phyloP scores from a whole-genome alignment of 2,797 vertebrate species.

The Distichodus sexfasciatus region DNA sequence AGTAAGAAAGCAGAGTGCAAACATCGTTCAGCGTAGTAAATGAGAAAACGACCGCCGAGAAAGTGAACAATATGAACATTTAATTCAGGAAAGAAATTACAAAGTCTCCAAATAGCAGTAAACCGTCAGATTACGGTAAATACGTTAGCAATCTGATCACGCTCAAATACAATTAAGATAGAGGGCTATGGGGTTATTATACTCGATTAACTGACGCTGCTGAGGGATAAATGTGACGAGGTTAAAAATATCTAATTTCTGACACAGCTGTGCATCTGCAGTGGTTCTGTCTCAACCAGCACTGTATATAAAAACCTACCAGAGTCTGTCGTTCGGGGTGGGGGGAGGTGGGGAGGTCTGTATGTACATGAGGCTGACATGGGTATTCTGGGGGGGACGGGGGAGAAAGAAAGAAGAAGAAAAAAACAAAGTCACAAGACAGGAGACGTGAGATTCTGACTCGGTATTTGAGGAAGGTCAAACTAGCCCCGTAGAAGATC shows the following conservation, averaged over 20 bases:
- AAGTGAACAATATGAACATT: constrained; percentile 79
- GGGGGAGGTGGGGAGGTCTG: too few relatives aligned
- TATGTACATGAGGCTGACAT: constrained; percentile 47
- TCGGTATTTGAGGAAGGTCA: constrained; percentile 46
- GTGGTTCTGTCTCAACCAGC: constrained; percentile 72
- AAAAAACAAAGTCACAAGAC: constrained; percentile 12
- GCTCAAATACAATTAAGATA: constrained; percentile 71
- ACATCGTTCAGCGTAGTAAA: too few relatives aligned
- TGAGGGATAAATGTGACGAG: constrained; percentile 63
- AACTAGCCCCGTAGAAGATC: constrained; percentile 17
- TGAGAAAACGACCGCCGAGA: constrained; percentile 43
- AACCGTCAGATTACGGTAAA: constrained; percentile 80
- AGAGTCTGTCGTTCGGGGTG: constrained; percentile 65
- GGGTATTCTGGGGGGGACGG: too few relatives aligned
- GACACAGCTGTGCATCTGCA: constrained; percentile 69
- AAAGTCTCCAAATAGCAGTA: constrained; percentile 81
- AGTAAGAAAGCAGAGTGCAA: too few relatives aligned
- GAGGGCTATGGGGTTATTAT: constrained; percentile 70
- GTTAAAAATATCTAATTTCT: constrained; percentile 74
- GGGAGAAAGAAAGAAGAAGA: too few relatives aligned
- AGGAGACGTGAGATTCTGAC: constrained; percentile 35
- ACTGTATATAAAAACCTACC: constrained; percentile 65
- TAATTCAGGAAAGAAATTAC: constrained; percentile 83
- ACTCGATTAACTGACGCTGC: constrained; percentile 67
- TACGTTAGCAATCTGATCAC: constrained; percentile 63